Evolutionary conservation across 2,113 vertebrate species (phyloP), one percentile per base, ranked within the genome.

Genomic region (Rana temporaria): DNA sequence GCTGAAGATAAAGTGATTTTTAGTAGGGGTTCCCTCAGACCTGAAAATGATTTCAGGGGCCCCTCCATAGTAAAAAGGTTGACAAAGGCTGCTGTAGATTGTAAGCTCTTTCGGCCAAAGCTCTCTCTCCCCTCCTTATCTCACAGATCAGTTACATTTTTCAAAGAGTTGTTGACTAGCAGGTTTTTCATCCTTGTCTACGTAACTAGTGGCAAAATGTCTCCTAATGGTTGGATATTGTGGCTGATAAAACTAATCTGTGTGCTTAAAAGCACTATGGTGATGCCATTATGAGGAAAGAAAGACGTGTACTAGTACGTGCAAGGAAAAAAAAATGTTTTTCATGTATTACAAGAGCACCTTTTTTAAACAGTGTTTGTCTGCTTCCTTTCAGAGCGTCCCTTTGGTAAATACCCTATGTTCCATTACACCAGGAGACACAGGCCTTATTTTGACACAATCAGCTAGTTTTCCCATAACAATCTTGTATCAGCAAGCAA

Each of bases 401-500:
- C 59, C 57, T 62, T 48, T 48, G 2, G 56, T 75, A 42, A 55
- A 75, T 60, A 75, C 38, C 56, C 19, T 62, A 32, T 42, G 57
- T 32, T 42, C 32, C 34, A 18, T n/a, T 22, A 42, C 34, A 34
- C 56, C 11, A 22, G 26, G 53, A 70, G 65, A 34, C 77, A 20
- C 55, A 30, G 84, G 85, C 85, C 69, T 9, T 86, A 84, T 86
- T 89, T 88, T 85, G 80, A 86, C 53, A 86, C 85, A 70, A 87
- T 84, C 85, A 86, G 85, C 86, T 88, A 85, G 86, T 90, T 90
- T 91, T 86, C 88, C 19, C 81, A 87, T 72, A 85, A 86, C 85
- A 79, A 85, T 86, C 85, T 84, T 89, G 89, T 90, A 88, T 82
- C 84, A 90, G 90, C 90, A 92, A 87, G 92, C 89, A 89, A 48